Percentiles rank a stretch among this genome's conserved stretches.
phyloP scores from a whole-genome alignment of 2,888 invertebrate genomes.

The Chydorus sphaericus region DNA sequence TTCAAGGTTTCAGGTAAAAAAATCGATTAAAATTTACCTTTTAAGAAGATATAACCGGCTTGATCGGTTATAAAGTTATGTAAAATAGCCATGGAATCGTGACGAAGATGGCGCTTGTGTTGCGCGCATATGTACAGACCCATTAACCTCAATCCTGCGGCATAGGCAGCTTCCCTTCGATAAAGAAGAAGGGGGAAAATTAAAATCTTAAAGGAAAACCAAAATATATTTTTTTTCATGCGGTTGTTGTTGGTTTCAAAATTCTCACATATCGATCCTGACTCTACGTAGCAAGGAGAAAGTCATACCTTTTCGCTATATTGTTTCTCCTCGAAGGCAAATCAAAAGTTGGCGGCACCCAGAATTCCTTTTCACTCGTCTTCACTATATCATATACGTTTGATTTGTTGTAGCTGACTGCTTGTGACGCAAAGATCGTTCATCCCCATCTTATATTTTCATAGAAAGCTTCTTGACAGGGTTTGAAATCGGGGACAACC shows the following conservation, averaged over 20 bases:
- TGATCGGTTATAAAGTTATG: neutral
- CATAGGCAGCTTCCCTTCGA: neutral
- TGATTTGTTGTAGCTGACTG: neutral
- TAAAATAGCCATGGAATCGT: too few species aligned
- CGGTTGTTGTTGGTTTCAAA: too few species aligned
- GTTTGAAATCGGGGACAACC: too few species aligned
- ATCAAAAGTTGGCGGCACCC: neutral
- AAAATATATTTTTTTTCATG: too few species aligned
- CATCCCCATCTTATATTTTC: too few species aligned
- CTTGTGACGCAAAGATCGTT: too few species aligned
- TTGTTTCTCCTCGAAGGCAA: neutral
- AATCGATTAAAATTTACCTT: neutral
- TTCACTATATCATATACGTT: neutral
- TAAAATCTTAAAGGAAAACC: neutral
- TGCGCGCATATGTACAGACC: neutral
- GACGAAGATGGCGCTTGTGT: neutral
- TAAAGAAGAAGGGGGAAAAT: neutral
- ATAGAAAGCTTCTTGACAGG: too few species aligned
- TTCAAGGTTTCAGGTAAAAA: slow-evolving; percentile 51
- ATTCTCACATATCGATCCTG: too few species aligned
- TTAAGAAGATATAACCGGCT: too few species aligned
- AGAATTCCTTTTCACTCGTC: neutral
- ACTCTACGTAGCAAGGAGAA: too few species aligned
- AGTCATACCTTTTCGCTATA: neutral
- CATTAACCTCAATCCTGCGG: slow-evolving; percentile 1